phyloP scores from a whole-genome alignment of 2,888 invertebrate species.

The Phanerotoma sp. region DNA sequence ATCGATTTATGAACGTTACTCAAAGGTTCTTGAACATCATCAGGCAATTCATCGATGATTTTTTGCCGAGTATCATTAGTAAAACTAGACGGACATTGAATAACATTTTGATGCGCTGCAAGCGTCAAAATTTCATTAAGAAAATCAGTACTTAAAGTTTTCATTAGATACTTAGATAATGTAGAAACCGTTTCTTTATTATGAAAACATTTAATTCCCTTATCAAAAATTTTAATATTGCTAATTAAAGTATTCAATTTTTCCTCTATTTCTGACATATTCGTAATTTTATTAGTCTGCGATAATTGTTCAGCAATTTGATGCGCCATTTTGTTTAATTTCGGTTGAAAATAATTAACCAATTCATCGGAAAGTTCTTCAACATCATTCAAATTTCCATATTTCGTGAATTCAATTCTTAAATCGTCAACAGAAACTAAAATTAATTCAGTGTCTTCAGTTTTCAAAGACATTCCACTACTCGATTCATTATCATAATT shows the following conservation, averaged over 20 bases:
- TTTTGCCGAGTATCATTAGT: slow-evolving; percentile 68
- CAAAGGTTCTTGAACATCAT: slow-evolving; percentile 69
- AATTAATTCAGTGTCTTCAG: slow-evolving; percentile 62
- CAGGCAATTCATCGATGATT: slow-evolving; percentile 67
- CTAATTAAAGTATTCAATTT: slow-evolving; percentile 75
- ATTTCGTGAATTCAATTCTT: slow-evolving; percentile 62
- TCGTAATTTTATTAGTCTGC: slow-evolving; percentile 62
- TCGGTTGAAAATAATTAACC: slow-evolving; percentile 70
- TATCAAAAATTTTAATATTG: slow-evolving; percentile 78
- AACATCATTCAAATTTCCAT: slow-evolving; percentile 64
- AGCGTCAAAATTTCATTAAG: slow-evolving; percentile 77
- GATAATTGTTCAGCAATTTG: slow-evolving; percentile 73
- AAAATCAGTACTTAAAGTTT: slow-evolving; percentile 81
- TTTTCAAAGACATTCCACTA: slow-evolving; percentile 55
- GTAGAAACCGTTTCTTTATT: slow-evolving; percentile 67
- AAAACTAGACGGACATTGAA: slow-evolving; percentile 63
- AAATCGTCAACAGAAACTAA: slow-evolving; percentile 71
- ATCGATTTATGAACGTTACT: slow-evolving; percentile 70
- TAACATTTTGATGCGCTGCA: slow-evolving; percentile 67
- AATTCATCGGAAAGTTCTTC: slow-evolving; percentile 73
- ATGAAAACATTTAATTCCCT: slow-evolving; percentile 68
- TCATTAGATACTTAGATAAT: slow-evolving; percentile 80
- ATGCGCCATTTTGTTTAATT: slow-evolving; percentile 68
- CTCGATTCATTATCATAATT: slow-evolving; percentile 73
- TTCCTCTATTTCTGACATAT: slow-evolving; percentile 63